Percentiles rank a stretch among this genome's conserved stretches.
Conservation (phyloP, 2,113 vertebrate genomes). For the Gopherus evgoodei region DNA sequence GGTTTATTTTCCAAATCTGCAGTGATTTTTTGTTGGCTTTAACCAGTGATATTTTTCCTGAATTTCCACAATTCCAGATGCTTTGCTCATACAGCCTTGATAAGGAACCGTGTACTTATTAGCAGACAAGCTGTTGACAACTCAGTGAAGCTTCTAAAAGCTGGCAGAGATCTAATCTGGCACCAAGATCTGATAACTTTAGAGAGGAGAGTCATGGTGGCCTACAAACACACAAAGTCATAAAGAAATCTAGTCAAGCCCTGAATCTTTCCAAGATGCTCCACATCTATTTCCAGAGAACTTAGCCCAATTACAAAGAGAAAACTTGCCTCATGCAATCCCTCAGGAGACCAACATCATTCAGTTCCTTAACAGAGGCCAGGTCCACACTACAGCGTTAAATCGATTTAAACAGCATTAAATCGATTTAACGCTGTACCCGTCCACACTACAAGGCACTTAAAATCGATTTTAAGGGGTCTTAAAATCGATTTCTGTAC, state of each 20-base stretch:
- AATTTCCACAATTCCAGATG: constrained; percentile 50
- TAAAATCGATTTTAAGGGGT: too few species aligned
- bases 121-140: constrained; percentile 71
- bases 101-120: constrained; percentile 58
- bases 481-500: too few species aligned
- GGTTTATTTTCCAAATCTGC: constrained; percentile 12
- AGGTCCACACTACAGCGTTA: too few species aligned
- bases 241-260: not conserved
- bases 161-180: constrained; percentile 52
- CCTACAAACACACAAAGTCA: not conserved
- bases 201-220: not conserved
- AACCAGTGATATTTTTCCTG: not conserved
- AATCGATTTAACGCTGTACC: too few species aligned
- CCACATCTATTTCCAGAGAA: not conserved
- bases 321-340: not conserved
- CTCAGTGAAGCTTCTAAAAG: constrained; percentile 33
- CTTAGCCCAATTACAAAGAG: not conserved
- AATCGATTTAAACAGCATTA: too few species aligned
- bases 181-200: constrained; percentile 30
- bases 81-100: constrained; percentile 31
- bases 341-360: accelerated
- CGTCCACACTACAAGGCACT: too few species aligned
- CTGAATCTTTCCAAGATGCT: not conserved
- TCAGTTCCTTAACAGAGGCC: not conserved
- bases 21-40: not conserved